These are phyloP conservation scores for Apis cerana DNA, from an alignment of 1,140 invertebrate species.

Conservation along the genomic window DNA sequence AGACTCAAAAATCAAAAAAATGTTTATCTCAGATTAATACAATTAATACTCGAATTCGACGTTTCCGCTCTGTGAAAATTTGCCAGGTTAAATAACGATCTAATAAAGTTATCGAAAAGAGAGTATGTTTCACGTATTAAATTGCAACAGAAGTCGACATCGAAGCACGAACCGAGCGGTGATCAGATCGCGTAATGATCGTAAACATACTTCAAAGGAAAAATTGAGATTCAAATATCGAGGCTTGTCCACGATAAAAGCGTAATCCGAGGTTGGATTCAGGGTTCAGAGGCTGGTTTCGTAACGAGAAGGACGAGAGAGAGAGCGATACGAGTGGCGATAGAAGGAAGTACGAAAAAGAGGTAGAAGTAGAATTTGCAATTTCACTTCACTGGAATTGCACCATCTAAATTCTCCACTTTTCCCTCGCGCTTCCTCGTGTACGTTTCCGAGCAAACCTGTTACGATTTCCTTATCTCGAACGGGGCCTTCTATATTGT, in stretches of 20 bases:
- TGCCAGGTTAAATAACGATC: too few relatives aligned
- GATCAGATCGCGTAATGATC: neutral
- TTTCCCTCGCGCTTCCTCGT: constrained; percentile 4
- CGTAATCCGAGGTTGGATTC: constrained; percentile 13
- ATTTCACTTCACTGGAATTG: neutral
- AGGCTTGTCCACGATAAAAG: neutral
- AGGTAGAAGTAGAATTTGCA: neutral
- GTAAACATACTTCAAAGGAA: neutral
- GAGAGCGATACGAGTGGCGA: too few relatives aligned
- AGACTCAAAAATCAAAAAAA: too few relatives aligned
- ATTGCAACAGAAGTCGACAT: neutral
- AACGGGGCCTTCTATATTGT: neutral
- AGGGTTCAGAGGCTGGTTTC: constrained; percentile 4
- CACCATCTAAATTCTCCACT: too few relatives aligned
- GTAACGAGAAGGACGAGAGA: neutral
- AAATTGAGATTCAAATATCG: neutral
- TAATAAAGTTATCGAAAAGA: too few relatives aligned
- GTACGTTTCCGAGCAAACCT: neutral
- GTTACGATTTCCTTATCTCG: constrained; percentile 5
- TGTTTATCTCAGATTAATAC: too few relatives aligned
- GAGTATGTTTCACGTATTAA: too few relatives aligned
- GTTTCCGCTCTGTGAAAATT: too few relatives aligned
- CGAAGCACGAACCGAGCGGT: too few relatives aligned
- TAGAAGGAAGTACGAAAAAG: too few relatives aligned
- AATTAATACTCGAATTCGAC: too few relatives aligned